These are phyloP conservation scores for Helicorthomorpha holstii DNA, from an alignment of 1,140 invertebrate species.

Conservation along the genomic window DNA sequence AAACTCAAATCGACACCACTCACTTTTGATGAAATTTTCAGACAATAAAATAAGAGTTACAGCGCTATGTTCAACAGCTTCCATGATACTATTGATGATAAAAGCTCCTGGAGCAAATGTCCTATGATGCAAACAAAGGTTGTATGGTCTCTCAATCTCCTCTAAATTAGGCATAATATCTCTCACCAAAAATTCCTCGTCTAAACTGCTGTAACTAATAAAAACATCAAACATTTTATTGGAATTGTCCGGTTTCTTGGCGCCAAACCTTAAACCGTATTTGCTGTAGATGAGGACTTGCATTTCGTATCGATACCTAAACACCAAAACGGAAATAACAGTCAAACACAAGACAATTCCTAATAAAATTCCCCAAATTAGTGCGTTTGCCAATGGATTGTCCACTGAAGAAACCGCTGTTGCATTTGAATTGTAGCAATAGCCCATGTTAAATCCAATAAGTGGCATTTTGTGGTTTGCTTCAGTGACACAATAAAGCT, in stretches of 20 bases:
- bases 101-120: constrained; percentile 67
- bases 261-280: too few relatives aligned
- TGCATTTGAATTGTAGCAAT: too few relatives aligned
- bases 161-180: constrained; percentile 69
- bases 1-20: constrained; percentile 85
- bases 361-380: too few relatives aligned
- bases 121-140: constrained; percentile 74
- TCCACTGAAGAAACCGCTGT: too few relatives aligned
- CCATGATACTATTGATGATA: constrained; percentile 72
- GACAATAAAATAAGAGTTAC: constrained; percentile 81
- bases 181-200: constrained; percentile 72
- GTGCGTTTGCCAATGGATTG: too few relatives aligned
- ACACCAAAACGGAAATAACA: too few relatives aligned
- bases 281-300: constrained; percentile 40
- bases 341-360: too few relatives aligned
- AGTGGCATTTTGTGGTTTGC: too few relatives aligned
- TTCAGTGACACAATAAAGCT: too few relatives aligned
- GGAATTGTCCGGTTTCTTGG: too few relatives aligned
- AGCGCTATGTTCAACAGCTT: constrained; percentile 71
- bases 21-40: constrained; percentile 82
- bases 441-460: too few relatives aligned
- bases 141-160: constrained; percentile 63
- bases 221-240: constrained; percentile 84
- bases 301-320: too few relatives aligned
- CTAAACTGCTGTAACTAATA: constrained; percentile 79